Conservation (phyloP, 1,140 invertebrate species). For the Mamestra configurata region DNA sequence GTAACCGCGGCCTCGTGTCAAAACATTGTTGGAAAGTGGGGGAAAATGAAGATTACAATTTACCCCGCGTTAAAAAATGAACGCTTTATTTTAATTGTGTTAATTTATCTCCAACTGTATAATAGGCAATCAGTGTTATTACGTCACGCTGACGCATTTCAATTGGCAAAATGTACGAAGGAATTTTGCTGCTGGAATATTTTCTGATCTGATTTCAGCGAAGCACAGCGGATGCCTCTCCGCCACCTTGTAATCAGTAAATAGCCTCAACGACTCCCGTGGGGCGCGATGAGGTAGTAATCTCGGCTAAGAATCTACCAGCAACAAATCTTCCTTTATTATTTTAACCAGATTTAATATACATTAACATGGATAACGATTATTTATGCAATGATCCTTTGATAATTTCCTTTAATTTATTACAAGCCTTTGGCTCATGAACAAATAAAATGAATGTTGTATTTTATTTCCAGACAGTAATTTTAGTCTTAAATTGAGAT, state of each 20-base stretch:
- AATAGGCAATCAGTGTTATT: background rate
- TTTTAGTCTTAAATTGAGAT: slow-evolving; percentile 46
- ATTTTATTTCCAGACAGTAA: slow-evolving; percentile 43
- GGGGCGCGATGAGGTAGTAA: slow-evolving; percentile 3
- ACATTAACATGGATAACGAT: slow-evolving; percentile 24
- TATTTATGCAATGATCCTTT: slow-evolving; percentile 17
- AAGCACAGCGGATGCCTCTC: background rate
- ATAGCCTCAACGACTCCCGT: slow-evolving; percentile 9
- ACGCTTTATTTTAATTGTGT: slow-evolving; percentile 19
- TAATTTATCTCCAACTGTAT: background rate
- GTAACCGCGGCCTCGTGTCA: slow-evolving; percentile 42
- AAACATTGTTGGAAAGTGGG: slow-evolving; percentile 28
- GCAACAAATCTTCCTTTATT: slow-evolving; percentile 22
- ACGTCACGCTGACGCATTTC: background rate
- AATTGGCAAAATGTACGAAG: background rate
- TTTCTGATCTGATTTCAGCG: background rate
- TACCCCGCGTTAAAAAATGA: background rate
- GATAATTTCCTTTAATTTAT: slow-evolving; percentile 26
- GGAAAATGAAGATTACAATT: slow-evolving; percentile 36
- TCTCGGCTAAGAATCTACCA: slow-evolving; percentile 3
- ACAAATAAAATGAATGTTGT: slow-evolving; percentile 24
- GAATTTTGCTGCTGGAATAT: background rate
- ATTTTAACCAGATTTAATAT: slow-evolving; percentile 8
- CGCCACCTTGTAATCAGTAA: background rate
- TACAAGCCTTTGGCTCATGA: slow-evolving; percentile 16